Evolutionary conservation across 2,888 invertebrate genomes (phyloP).

Genomic region (Steinernema hermaphroditum): DNA sequence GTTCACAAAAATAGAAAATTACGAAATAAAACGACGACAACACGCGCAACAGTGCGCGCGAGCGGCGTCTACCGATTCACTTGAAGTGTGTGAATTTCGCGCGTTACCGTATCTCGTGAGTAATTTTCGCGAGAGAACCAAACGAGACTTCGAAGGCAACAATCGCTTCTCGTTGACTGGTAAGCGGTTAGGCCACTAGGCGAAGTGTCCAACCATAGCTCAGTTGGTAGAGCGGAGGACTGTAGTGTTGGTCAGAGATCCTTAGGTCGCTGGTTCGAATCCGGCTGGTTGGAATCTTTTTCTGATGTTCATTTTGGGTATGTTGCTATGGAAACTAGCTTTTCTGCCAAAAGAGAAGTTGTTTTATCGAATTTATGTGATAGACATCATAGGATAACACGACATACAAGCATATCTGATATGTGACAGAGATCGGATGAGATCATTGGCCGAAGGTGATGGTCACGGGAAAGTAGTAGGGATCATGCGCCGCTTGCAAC

Average conservation of each 20-base stretch:
- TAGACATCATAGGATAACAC: too few relatives aligned
- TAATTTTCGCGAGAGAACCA: background rate
- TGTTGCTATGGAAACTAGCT: background rate
- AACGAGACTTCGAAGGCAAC: background rate
- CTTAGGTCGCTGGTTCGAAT: constrained; percentile 26
- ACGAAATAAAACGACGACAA: background rate
- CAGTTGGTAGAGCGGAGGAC: constrained; percentile 53
- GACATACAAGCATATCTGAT: background rate
- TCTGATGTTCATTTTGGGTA: background rate
- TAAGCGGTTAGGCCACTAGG: background rate
- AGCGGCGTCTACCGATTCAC: background rate
- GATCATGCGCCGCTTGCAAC: background rate
- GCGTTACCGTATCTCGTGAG: background rate
- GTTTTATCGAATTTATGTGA: too few relatives aligned
- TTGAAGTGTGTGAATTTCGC: constrained; percentile 12
- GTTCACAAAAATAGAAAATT: background rate
- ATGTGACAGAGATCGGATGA: background rate
- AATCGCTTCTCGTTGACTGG: background rate
- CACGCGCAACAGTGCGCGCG: background rate
- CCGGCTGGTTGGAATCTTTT: background rate
- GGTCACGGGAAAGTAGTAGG: background rate
- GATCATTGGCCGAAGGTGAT: background rate
- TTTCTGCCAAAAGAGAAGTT: background rate
- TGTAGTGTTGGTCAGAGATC: constrained; percentile 37
- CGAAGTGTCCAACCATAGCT: constrained; percentile 42